Base-by-base conservation (phyloP, 2,888 invertebrate genomes). In the Drosophila formosana region DNA sequence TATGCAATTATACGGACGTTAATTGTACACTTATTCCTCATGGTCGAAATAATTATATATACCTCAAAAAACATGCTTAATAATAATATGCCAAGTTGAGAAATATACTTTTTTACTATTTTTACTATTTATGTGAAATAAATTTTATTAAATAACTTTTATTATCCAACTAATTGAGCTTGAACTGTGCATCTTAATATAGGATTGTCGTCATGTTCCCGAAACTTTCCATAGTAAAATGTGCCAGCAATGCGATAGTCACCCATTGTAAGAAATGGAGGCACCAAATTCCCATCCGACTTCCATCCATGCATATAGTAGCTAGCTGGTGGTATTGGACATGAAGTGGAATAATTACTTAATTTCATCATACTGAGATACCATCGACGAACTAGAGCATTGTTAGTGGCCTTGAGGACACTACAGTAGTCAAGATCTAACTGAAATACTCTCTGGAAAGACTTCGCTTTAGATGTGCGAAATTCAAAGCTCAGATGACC, bases 361-460 rank as follows among this genome's bases (percentile, higher is more conserved):
- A 4, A 37, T 11, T 53, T 37, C 4, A 23, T 1, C 34, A 61
- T 53, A 13, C 61, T 61, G 0, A 11, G 23, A 11, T 32, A 30
- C 61, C 61, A 61, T n/a, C 61, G 61, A 23, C 18, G 26, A 1
- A 4, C 8, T 1, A 53, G 13, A 3, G 61, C 34, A 3, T 46
- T 46, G 1, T 7, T 34, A 1, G 28, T 45, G 2, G 7, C 26
- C 6, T 23, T 34, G 1, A 39, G 3, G 8, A 46, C 8, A 23
- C 3, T 23, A 39, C 53, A 62, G 9, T 53, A 62, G 61, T 62
- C 55, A 9, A 37, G 5, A 55, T 62, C 61, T 3, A 11, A 32
- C 2, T 62, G 9, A 7, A 30, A 46, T 23, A 55, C 9, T 0
- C 26, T 46, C n/a, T 62, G 61, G 26, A 28, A 55, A 1, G 45